phyloP scores from a whole-genome alignment of 2,888 invertebrate genomes.

The Exocentrus adspersus region DNA sequence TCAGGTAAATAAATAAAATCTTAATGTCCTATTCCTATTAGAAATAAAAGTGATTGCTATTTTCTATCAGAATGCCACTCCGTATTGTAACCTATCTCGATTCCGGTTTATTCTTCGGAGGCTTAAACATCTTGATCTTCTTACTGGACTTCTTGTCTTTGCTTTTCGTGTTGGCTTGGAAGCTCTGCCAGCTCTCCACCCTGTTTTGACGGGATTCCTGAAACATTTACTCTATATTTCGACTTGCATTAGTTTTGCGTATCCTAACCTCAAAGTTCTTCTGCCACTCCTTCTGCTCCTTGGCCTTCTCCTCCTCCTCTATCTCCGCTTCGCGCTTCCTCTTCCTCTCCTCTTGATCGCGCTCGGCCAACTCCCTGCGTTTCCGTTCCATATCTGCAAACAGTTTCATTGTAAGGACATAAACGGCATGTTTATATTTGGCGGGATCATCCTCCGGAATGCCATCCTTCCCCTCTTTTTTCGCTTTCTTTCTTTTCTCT shows the following conservation, averaged over 20 bases:
- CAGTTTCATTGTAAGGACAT: slow-evolving; percentile 98
- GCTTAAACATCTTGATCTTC: slow-evolving; percentile 86
- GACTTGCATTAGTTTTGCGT: too few species aligned
- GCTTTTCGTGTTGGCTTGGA: slow-evolving; percentile 77
- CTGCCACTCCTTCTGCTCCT: slow-evolving; percentile 95
- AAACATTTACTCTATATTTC: slow-evolving; percentile 46
- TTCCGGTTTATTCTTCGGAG: slow-evolving; percentile 94
- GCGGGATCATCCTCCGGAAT: slow-evolving; percentile 90
- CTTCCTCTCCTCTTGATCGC: slow-evolving; percentile 94
- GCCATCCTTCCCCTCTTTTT: slow-evolving; percentile 87
- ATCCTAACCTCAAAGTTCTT: slow-evolving; percentile 94
- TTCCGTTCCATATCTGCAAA: slow-evolving; percentile 97
- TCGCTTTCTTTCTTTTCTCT: slow-evolving; percentile 93
- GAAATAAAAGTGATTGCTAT: background rate
- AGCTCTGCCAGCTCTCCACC: slow-evolving; percentile 93
- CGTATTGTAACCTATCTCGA: slow-evolving; percentile 73
- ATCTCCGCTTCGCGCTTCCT: slow-evolving; percentile 93
- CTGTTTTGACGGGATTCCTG: slow-evolving; percentile 91
- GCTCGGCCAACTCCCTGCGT: slow-evolving; percentile 84
- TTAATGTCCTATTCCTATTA: slow-evolving; percentile 11
- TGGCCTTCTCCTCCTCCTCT: slow-evolving; percentile 89
- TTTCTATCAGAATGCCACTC: background rate
- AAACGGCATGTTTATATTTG: slow-evolving; percentile 91
- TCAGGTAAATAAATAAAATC: background rate
- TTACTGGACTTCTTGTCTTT: slow-evolving; percentile 79